Evolutionary conservation across 1,140 invertebrate genomes (phyloP).

Genomic region (Drosophila sproati): DNA sequence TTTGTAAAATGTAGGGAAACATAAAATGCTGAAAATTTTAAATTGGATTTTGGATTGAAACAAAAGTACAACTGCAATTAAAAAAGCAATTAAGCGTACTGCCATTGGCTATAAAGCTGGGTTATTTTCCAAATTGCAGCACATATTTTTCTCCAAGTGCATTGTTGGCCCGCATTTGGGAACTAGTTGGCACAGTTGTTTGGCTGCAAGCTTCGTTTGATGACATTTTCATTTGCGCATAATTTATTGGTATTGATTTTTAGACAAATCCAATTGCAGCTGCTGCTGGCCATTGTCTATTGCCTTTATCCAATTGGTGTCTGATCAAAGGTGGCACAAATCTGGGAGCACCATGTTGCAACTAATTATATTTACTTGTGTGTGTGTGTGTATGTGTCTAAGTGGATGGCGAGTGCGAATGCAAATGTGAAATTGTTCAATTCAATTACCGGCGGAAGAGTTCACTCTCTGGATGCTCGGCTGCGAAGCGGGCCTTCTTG

Average conservation of each 20-base stretch:
- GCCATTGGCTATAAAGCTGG: no score
- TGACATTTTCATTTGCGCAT: slow-evolving; percentile 49
- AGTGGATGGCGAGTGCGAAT: background rate
- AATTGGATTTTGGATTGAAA: no score
- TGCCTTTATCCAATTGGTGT: background rate
- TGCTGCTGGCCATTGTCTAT: slow-evolving; percentile 8
- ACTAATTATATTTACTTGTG: slow-evolving; percentile 51
- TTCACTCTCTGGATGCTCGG: slow-evolving; percentile 87
- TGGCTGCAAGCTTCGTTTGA: slow-evolving; percentile 13
- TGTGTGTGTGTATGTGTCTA: background rate
- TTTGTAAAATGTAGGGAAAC: no score
- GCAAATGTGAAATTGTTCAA: slow-evolving; percentile 44
- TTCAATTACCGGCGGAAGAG: slow-evolving; percentile 85
- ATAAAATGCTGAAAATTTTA: no score
- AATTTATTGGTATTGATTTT: slow-evolving; percentile 64
- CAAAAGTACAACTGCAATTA: no score
- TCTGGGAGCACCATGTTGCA: slow-evolving; percentile 29
- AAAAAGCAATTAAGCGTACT: no score
- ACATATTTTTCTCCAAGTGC: background rate
- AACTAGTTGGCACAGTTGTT: slow-evolving; percentile 16
- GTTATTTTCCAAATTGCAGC: background rate
- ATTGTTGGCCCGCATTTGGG: background rate
- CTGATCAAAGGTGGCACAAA: slow-evolving; percentile 44
- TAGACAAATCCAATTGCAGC: slow-evolving; percentile 35
- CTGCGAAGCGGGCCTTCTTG: slow-evolving; percentile 89